Percentiles rank a stretch among this genome's conserved stretches.
Evolutionary conservation across 2,113 vertebrate species (phyloP).

Genomic region (Phocoena phocoena): DNA sequence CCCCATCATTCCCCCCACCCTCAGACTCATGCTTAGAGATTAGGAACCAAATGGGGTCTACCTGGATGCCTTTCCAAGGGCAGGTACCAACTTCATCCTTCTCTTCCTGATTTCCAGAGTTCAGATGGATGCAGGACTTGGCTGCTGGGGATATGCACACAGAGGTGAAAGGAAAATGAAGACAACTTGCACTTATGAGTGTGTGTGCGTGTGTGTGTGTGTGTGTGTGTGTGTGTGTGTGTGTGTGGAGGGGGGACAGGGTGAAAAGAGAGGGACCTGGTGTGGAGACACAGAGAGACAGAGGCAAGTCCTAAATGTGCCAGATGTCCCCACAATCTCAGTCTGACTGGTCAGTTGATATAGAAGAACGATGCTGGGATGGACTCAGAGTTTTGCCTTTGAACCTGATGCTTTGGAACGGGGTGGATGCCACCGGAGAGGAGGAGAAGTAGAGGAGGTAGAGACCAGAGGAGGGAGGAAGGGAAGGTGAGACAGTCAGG

Average conservation of each 20-base stretch:
- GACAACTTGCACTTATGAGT: background rate
- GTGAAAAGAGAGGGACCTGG: background rate
- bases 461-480: background rate
- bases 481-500: background rate
- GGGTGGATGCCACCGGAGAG: background rate
- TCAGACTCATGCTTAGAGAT: background rate
- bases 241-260: too few species aligned
- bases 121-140: background rate
- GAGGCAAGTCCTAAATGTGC: background rate
- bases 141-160: rapidly evolving
- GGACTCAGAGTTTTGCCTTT: background rate
- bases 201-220: too few species aligned
- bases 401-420: background rate
- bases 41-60: background rate
- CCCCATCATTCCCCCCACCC: too few species aligned
- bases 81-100: background rate
- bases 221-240: background rate
- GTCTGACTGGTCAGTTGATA: background rate
- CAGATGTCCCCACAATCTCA: too few species aligned
- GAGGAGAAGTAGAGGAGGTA: background rate
- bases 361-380: background rate
- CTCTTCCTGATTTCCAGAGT: background rate
- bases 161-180: background rate
- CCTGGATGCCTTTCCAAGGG: background rate
- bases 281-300: background rate